These are phyloP conservation scores for Pygoscelis antarcticus DNA, from an alignment of 2,113 vertebrate genomes.

Conservation along the genomic window DNA sequence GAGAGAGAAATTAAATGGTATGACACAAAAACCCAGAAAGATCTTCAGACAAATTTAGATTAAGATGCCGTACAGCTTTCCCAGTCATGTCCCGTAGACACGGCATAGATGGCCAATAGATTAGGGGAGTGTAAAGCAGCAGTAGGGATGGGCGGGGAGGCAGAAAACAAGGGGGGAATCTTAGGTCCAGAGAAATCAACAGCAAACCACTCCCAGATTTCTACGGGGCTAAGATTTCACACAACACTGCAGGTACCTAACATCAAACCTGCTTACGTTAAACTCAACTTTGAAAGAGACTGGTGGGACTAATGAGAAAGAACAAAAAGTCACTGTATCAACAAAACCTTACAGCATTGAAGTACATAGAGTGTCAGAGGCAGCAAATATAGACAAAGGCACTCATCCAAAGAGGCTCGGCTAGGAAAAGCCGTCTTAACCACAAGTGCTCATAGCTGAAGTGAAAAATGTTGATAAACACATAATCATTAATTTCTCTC, in stretches of 20 bases:
- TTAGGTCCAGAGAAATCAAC: not conserved
- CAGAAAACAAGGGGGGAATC: not conserved
- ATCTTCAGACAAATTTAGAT: not conserved
- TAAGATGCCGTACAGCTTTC: not conserved
- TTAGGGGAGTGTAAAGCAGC: not conserved
- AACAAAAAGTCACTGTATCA: accelerated
- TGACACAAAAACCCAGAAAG: not conserved
- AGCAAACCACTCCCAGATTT: not conserved
- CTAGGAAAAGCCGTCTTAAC: not conserved
- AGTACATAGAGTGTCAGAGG: not conserved
- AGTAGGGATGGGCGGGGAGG: not conserved
- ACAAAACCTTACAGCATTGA: not conserved
- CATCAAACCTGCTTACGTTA: accelerated
- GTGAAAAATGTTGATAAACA: not conserved
- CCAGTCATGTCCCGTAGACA: not conserved
- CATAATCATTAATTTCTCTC: not conserved
- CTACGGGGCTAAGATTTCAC: not conserved
- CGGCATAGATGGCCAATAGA: not conserved
- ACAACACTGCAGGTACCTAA: accelerated
- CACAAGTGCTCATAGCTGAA: not conserved
- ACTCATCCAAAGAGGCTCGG: not conserved
- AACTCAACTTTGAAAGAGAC: not conserved
- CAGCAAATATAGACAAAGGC: not conserved
- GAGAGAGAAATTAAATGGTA: not conserved
- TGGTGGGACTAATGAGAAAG: not conserved